phyloP scores from a whole-genome alignment of 2,888 invertebrate species.

The Callinectes sapidus region DNA sequence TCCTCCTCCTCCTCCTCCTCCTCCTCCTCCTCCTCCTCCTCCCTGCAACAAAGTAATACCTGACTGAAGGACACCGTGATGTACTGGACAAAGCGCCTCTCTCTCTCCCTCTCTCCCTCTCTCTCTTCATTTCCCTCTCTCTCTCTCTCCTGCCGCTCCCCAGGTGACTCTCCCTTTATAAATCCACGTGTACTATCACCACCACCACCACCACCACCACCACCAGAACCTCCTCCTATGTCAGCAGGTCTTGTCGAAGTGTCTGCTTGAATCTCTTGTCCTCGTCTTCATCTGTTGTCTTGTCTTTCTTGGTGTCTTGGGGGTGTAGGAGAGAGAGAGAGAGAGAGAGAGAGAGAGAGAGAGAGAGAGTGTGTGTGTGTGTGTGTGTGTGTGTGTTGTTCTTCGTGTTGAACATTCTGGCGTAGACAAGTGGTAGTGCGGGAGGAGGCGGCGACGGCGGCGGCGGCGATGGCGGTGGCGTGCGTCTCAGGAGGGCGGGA shows the following conservation, averaged over 20 bases:
- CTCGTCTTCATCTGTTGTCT: neutral
- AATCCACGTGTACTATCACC: neutral
- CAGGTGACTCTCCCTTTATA: slow-evolving; percentile 7
- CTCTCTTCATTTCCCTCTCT: neutral
- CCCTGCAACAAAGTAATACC: slow-evolving; percentile 34
- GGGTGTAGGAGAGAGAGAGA: too few relatives aligned
- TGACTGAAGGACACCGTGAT: neutral
- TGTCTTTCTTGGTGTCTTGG: neutral
- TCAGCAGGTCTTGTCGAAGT: neutral
- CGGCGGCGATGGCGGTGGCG: neutral
- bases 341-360: too few relatives aligned
- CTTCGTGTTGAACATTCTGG: neutral
- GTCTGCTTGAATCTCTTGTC: neutral
- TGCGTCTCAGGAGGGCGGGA: neutral
- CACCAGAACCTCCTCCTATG: neutral
- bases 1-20: neutral
- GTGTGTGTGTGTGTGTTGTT: neutral
- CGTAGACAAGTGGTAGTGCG: neutral
- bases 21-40: slow-evolving; percentile 2
- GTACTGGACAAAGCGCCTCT: neutral
- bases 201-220: neutral
- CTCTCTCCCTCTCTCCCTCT: neutral
- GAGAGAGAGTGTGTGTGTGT: neutral
- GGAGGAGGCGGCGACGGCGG: too few relatives aligned
- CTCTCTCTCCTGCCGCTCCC: neutral